Conservation (phyloP, 1,140 invertebrate species). For the Orius insidiosus region DNA sequence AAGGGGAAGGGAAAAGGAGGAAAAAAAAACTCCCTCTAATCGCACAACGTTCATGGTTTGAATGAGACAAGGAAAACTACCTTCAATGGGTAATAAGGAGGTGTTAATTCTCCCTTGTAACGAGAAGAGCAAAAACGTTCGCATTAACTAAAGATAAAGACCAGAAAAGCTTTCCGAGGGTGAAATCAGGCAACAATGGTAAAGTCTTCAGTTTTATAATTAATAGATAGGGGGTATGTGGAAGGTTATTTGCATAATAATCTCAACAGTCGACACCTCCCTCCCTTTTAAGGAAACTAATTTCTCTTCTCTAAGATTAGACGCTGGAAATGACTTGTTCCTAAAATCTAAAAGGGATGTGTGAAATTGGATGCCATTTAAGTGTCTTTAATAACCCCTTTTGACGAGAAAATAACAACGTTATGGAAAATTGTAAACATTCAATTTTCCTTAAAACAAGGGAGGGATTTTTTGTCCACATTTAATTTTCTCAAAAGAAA, state of each 20-base stretch:
- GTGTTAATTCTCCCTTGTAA: slow-evolving; percentile 9
- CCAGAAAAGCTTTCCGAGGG: too few species aligned
- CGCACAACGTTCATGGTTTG: background rate
- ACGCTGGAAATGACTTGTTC: slow-evolving; percentile 10
- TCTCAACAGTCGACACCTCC: slow-evolving; percentile 1
- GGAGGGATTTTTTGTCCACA: too few species aligned
- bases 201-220: slow-evolving; percentile 5
- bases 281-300: slow-evolving; percentile 1
- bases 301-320: slow-evolving; percentile 8
- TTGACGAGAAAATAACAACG: too few species aligned
- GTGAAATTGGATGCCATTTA: too few species aligned
- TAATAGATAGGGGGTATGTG: slow-evolving; percentile 7
- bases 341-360: slow-evolving; percentile 2
- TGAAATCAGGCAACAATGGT: too few species aligned
- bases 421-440: too few species aligned
- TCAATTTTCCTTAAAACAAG: too few species aligned
- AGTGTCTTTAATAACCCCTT: too few species aligned
- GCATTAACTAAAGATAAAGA: slow-evolving; percentile 8
- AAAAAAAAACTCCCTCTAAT: slow-evolving; percentile 3
- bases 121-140: slow-evolving; percentile 10
- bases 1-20: background rate
- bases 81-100: slow-evolving; percentile 10
- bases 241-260: slow-evolving; percentile 9
- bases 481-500: too few species aligned
- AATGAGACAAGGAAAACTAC: slow-evolving; percentile 1